These are phyloP conservation scores for Lucilia sericata DNA, from an alignment of 1,140 invertebrate species.

Conservation along the genomic window DNA sequence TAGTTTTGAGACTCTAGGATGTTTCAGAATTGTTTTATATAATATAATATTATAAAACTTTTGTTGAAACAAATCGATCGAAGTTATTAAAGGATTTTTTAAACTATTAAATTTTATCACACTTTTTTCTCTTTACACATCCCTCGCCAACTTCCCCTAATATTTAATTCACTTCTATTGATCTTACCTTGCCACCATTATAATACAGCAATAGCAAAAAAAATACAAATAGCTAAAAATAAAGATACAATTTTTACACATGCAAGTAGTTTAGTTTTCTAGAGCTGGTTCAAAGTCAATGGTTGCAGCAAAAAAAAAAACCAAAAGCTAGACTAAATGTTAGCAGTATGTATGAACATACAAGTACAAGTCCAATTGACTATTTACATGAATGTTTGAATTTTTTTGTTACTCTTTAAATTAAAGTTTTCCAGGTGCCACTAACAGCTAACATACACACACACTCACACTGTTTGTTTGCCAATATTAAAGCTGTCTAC, in stretches of 20 bases:
- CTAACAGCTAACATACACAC: not conserved
- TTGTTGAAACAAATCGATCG: too few relatives aligned
- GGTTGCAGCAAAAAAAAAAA: not conserved
- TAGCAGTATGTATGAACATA: not conserved
- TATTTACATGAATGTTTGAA: not conserved
- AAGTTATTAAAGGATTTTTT: too few relatives aligned
- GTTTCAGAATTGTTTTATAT: too few relatives aligned
- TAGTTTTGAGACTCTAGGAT: too few relatives aligned
- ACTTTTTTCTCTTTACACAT: too few relatives aligned
- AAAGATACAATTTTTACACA: not conserved
- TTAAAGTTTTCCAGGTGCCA: not conserved
- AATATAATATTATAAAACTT: too few relatives aligned
- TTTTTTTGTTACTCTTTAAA: not conserved
- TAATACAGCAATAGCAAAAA: not conserved
- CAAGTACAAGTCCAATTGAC: not conserved
- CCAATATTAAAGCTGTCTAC: not conserved
- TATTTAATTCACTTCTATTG: slow-evolving; percentile 1
- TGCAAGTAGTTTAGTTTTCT: not conserved
- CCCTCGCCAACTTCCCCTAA: not conserved
- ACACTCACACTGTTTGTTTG: not conserved
- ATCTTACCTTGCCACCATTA: slow-evolving; percentile 22
- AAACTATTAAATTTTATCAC: too few relatives aligned
- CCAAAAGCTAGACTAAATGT: not conserved
- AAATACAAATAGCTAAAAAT: not conserved
- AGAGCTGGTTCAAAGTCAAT: slow-evolving; percentile 41